Conservation (phyloP, 2,888 invertebrate genomes). For the Papilio demoleus region DNA sequence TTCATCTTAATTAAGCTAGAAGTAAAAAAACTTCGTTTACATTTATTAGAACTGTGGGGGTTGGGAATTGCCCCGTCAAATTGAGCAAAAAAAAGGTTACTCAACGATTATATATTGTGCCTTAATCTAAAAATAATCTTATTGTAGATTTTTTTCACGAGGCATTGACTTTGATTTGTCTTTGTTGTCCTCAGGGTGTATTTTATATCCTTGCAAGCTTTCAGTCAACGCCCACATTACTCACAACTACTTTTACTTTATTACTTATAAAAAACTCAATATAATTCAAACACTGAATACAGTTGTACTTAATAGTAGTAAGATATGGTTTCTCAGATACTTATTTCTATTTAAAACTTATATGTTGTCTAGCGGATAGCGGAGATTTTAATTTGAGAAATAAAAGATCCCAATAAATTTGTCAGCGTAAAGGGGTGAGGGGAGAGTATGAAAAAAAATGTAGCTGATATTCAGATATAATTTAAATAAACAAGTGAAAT, state of each 20-base stretch:
- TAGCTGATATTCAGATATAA: too few species aligned
- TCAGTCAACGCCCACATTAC: constrained; percentile 17
- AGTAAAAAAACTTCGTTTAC: too few species aligned
- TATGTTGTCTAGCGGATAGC: too few species aligned
- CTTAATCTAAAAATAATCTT: not conserved
- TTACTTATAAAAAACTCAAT: not conserved
- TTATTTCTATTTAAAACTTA: not conserved
- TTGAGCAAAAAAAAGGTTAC: not conserved
- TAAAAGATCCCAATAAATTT: too few species aligned
- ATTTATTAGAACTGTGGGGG: too few species aligned
- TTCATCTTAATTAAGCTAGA: too few species aligned
- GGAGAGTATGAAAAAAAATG: too few species aligned
- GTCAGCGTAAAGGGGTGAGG: too few species aligned
- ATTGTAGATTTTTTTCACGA: not conserved
- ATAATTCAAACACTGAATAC: not conserved
- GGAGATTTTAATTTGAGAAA: too few species aligned
- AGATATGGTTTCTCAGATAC: not conserved
- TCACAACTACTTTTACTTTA: constrained; percentile 2
- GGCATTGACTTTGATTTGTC: not conserved
- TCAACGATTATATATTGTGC: not conserved
- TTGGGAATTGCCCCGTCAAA: too few species aligned
- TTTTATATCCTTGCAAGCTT: constrained; percentile 1
- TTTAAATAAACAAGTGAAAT: too few species aligned
- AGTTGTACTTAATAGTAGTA: not conserved
- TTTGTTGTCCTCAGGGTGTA: not conserved